phyloP scores from a whole-genome alignment of 2,888 invertebrate species.

The Drosophila cognata region DNA sequence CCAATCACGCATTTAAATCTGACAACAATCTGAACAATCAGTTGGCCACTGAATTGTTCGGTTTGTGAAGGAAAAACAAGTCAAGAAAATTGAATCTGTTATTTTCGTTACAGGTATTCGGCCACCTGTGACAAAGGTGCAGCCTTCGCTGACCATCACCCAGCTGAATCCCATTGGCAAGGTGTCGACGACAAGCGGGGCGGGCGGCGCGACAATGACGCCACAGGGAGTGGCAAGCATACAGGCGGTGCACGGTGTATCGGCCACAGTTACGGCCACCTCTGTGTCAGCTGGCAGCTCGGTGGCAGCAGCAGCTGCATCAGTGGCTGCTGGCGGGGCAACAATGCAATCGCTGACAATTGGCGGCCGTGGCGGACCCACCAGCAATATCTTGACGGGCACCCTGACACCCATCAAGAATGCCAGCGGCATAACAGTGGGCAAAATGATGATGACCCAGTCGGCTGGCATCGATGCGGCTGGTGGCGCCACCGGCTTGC shows the following conservation, averaged over 20 bases:
- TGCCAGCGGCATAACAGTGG: conserved; percentile 82
- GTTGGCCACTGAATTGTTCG: background rate
- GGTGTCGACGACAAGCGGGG: conserved; percentile 64
- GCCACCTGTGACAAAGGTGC: conserved; percentile 84
- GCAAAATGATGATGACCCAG: conserved; percentile 84
- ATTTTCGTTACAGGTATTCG: conserved; percentile 71
- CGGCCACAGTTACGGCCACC: conserved; percentile 64
- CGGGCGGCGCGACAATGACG: conserved; percentile 50
- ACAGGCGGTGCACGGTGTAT: conserved; percentile 70
- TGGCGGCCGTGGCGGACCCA: conserved; percentile 72
- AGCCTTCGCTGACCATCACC: conserved; percentile 84
- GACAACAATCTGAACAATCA: background rate
- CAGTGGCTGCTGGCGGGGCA: conserved; percentile 72
- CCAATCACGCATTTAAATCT: background rate
- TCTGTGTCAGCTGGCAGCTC: conserved; percentile 62
- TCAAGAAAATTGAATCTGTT: background rate
- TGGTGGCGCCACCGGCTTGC: conserved; percentile 32
- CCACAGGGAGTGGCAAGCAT: conserved; percentile 76
- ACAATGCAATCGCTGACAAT: conserved; percentile 84
- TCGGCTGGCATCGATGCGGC: conserved; percentile 41
- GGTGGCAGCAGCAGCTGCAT: conserved; percentile 22
- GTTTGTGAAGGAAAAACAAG: background rate
- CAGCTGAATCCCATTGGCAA: conserved; percentile 83
- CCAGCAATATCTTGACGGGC: conserved; percentile 82
- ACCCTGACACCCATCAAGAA: conserved; percentile 84